phyloP scores from a whole-genome alignment of 2,888 invertebrate genomes.

The Chrysodeixis includens region DNA sequence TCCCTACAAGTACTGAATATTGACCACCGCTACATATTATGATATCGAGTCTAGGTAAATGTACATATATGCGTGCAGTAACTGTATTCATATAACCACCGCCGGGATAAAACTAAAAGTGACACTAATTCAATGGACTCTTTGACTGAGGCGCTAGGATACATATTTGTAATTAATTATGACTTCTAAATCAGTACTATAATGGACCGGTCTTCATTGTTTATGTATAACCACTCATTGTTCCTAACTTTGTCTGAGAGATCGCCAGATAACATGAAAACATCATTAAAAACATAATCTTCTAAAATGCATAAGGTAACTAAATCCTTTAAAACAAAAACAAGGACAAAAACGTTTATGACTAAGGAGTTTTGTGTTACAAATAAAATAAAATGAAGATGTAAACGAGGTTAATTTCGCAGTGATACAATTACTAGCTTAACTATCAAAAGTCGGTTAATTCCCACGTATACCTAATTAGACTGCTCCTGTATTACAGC shows the following conservation, averaged over 20 bases:
- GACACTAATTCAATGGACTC: no score
- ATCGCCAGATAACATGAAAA: not conserved
- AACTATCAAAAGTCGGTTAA: not conserved
- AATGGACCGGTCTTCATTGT: not conserved
- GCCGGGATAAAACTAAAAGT: no score
- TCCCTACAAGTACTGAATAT: no score
- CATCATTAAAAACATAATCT: not conserved
- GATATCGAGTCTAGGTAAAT: no score
- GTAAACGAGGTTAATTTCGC: not conserved
- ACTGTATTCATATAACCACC: no score
- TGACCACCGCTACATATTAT: no score
- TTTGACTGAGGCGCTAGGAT: no score
- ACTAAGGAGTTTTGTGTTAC: slow-evolving; percentile 16
- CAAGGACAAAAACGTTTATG: no score
- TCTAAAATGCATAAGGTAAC: not conserved
- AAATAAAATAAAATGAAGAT: not conserved
- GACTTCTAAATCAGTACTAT: not conserved
- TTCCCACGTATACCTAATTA: not conserved
- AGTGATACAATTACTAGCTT: not conserved
- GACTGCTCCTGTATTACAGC: not conserved
- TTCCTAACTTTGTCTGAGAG: not conserved
- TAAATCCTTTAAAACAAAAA: not conserved
- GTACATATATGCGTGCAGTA: no score
- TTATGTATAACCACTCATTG: not conserved
- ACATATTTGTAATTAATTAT: not conserved